A percentile compares a stretch with the other conserved stretches of the same genome.
Conservation (phyloP, 2,888 invertebrate species). For the Tubulanus polymorphus region DNA sequence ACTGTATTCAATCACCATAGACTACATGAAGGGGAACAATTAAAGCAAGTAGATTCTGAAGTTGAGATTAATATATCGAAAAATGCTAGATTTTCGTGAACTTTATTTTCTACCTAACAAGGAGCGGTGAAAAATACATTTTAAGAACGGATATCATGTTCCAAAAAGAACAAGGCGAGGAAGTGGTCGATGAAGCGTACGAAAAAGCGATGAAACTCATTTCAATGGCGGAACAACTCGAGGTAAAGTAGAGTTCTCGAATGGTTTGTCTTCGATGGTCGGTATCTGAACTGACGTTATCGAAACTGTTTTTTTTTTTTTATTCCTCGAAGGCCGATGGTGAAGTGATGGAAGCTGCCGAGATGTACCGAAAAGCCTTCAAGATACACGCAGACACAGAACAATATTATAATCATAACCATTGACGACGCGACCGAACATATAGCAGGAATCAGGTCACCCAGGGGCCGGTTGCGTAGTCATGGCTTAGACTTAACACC, state of each 20-base stretch:
- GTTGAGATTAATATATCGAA: too few relatives aligned
- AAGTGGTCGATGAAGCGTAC: slow-evolving; percentile 18
- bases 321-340: slow-evolving; percentile 60
- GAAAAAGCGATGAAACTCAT: slow-evolving; percentile 30
- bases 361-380: slow-evolving; percentile 68
- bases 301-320: too few relatives aligned
- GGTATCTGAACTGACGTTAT: too few relatives aligned
- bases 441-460: too few relatives aligned
- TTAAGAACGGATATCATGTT: slow-evolving; percentile 45
- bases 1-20: slow-evolving; percentile 45
- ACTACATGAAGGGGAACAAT: slow-evolving; percentile 40
- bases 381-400: slow-evolving; percentile 38
- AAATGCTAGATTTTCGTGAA: too few relatives aligned
- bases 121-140: slow-evolving; percentile 42
- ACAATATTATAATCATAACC: slow-evolving; percentile 10
- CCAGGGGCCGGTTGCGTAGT: too few relatives aligned
- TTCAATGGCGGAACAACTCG: slow-evolving; percentile 41
- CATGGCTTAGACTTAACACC: too few relatives aligned
- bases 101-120: slow-evolving; percentile 21
- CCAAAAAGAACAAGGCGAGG: slow-evolving; percentile 22
- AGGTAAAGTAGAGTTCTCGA: slow-evolving; percentile 23
- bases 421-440: too few relatives aligned
- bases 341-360: slow-evolving; percentile 77
- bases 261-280: too few relatives aligned
- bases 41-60: slow-evolving; percentile 31